Evolutionary conservation across 2,797 vertebrate genomes (phyloP), one percentile per base, ranked within the genome.

Genomic region (Cyclopterus lumpus): DNA sequence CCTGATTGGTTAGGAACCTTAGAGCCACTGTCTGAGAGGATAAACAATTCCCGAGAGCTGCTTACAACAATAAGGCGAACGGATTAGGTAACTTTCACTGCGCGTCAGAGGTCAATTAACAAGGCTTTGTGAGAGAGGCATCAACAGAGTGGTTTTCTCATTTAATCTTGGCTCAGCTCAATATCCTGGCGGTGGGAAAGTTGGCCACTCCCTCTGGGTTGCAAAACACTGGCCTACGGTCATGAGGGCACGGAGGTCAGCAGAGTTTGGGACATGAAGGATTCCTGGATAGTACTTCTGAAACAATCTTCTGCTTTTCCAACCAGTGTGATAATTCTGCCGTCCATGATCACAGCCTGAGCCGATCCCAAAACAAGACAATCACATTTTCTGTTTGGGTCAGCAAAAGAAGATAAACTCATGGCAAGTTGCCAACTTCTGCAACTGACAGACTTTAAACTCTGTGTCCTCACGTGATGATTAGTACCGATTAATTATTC

Each of bases 41-140:
- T 38, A 68, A 46, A 72, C 18, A 46, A 49, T n/a, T 34, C 62
- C 60, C 18, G 20, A 82, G 71, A 90, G 77, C 83, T 80, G 81
- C 82, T 90, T 76, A 71, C 68, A 82, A 87, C 79, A 88, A 86
- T 87, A 86, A 86, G 68, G 49, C 48, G 3, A 80, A 53, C 15
- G 51, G 87, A 87, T 92, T 89, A 86, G 67, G 49, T 70, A 71
- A 73, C 75, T 79, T 79, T 83, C 75, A 66, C 65, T 66, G 60
- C 75, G 68, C 65, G 53, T 85, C 90, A 87, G 81, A 73, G 85
- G 82, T 91, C 69, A 26, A 87, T 88, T 84, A 90, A 80, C 62
- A 66, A 80, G 77, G 79, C 76, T 91, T 83, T 86, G 59, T 78
- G 44, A 66, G 57, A 54, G 40, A 49, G 59, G 75, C 72, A 60